Evolutionary conservation across 2,888 invertebrate genomes (phyloP), one percentile per base, ranked within the genome.

Genomic region (Thymelicus lineola): DNA sequence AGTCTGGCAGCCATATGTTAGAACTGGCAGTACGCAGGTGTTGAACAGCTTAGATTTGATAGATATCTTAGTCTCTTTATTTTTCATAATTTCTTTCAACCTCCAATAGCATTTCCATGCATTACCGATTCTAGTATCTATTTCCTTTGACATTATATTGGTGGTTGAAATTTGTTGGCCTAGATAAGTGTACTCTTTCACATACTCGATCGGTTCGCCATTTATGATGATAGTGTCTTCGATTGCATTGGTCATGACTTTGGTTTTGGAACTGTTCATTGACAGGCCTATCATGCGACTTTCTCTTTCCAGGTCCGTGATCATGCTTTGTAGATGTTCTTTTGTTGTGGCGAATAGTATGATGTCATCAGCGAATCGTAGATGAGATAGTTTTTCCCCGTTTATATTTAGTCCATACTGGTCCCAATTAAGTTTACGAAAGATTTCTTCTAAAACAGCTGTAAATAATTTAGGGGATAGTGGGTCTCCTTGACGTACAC

Each of bases 371-470:
- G 20, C 20, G 15, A 68, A 71, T 28, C 66, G 42, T 46, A 68
- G 15, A 57, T 73, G 68, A 20, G n/a, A 66, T 48, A 71, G 50
- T 12, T 45, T 20, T 65, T 55, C 62, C 0, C 72, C 71, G 14
- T 69, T 68, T 42, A 72, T 66, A 38, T 71, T 71, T 5, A 71
- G n/a, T n/a, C 71, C 68, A 59, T 62, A 62, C 12, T 65, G 38
- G 15, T 62, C 50, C 71, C 69, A 71, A 7, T 66, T 50, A 7
- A 71, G 12, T 9, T 68, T 60, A 6, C 66, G 28, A 42, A 73
- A 71, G 38, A 71, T n/a, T 1, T 64, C 65, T 20, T 71, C 53
- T 28, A 71, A 14, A 15, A 67, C 67, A 5, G 60, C 60, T 42
- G 67, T 45, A 28, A 69, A 69, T 4, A 69, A 20, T n/a, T 69